Conservation (phyloP, 1,140 invertebrate species). For the Himalopsyche phryganea region DNA sequence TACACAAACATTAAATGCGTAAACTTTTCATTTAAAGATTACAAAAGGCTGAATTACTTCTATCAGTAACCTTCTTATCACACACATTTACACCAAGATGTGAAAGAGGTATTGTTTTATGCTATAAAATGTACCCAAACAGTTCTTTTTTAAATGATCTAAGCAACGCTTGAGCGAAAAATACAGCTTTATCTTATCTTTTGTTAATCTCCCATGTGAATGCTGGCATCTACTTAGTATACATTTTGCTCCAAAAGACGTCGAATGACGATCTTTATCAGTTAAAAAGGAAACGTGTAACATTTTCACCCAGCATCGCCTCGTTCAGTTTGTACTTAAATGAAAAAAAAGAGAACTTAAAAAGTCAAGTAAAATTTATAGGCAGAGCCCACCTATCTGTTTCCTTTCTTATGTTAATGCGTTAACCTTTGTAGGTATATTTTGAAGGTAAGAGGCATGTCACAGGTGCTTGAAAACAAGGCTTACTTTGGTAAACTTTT, state of each 20-base stretch:
- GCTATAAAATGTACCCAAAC: too few relatives aligned
- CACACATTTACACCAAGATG: background rate
- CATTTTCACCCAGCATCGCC: background rate
- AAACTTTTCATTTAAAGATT: too few relatives aligned
- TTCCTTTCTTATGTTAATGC: background rate
- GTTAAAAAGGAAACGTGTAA: slow-evolving; percentile 26
- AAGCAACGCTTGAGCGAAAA: too few relatives aligned
- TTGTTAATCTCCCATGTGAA: slow-evolving; percentile 18
- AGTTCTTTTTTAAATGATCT: too few relatives aligned
- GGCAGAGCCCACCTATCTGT: background rate
- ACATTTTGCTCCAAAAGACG: slow-evolving; percentile 19
- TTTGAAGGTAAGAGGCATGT: too few relatives aligned
- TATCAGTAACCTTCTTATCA: too few relatives aligned
- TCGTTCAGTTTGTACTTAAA: too few relatives aligned
- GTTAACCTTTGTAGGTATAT: background rate
- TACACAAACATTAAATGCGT: too few relatives aligned
- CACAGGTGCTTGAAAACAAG: too few relatives aligned
- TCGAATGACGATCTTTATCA: slow-evolving; percentile 22
- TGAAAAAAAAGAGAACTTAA: background rate
- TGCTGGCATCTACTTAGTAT: slow-evolving; percentile 7
- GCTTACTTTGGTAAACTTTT: too few relatives aligned
- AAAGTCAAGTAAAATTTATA: background rate
- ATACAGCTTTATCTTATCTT: slow-evolving; percentile 4
- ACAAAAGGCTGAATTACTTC: too few relatives aligned
- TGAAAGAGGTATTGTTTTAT: background rate